phyloP scores from a whole-genome alignment of 2,113 vertebrate species.

The Cavia aperea region DNA sequence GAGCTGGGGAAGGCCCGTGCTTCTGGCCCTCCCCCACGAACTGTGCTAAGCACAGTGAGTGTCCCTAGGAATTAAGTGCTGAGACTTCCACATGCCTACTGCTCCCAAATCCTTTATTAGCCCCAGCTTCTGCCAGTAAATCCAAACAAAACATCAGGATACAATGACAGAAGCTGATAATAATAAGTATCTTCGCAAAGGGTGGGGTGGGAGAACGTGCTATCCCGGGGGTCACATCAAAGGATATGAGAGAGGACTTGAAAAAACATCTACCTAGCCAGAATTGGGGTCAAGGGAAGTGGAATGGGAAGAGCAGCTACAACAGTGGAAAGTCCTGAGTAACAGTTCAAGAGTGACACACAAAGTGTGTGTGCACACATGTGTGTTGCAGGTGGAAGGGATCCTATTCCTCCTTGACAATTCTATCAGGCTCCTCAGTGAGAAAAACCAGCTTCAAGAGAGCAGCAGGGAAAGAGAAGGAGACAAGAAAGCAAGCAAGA shows the following conservation, averaged over 20 bases:
- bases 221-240: background rate
- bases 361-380: too few species aligned
- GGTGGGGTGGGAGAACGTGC: background rate
- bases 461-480: background rate
- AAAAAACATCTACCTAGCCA: background rate
- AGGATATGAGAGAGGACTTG: background rate
- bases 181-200: constrained; percentile 33
- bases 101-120: constrained; percentile 51
- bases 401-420: too few species aligned
- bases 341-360: rapidly evolving
- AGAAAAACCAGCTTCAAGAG: background rate
- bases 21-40: background rate
- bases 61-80: constrained; percentile 40
- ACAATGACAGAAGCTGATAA: background rate
- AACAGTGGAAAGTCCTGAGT: background rate
- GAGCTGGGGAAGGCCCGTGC: background rate
- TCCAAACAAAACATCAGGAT: constrained; percentile 52
- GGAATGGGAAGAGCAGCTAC: background rate
- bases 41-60: background rate
- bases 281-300: background rate
- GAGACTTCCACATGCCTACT: constrained; percentile 42
- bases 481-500: background rate
- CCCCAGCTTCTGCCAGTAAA: constrained; percentile 51
- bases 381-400: too few species aligned
- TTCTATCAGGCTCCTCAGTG: background rate